A percentile compares a stretch with the other conserved stretches of the same genome.
phyloP scores from a whole-genome alignment of 2,113 vertebrate genomes.

The Pelvicachromis taeniatus region DNA sequence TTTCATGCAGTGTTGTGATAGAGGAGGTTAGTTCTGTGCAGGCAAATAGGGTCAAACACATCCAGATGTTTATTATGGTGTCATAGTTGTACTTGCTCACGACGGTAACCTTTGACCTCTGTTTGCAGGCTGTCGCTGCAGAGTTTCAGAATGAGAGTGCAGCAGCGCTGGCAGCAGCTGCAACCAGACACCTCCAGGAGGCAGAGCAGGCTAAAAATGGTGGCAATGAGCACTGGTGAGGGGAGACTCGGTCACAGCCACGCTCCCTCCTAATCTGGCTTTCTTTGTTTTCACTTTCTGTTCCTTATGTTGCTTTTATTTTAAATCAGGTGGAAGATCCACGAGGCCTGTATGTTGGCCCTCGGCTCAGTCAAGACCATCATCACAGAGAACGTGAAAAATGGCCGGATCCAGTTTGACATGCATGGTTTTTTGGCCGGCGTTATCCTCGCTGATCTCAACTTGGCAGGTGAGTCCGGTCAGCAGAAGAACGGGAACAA shows the following conservation, averaged over 20 bases:
- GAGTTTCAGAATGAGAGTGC: constrained; percentile 99
- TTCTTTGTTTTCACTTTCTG: background rate
- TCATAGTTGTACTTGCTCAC: background rate
- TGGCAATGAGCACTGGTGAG: constrained; percentile 89
- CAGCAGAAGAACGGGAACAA: background rate
- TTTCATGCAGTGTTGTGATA: background rate
- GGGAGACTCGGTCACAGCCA: background rate
- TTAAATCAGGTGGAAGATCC: constrained; percentile 91
- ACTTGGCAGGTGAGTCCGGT: constrained; percentile 78
- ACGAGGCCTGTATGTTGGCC: constrained; percentile 96
- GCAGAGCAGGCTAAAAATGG: constrained; percentile 87
- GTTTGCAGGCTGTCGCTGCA: constrained; percentile 85
- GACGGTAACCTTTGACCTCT: background rate
- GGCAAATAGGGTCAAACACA: background rate
- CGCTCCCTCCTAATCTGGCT: background rate
- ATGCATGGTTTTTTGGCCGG: constrained; percentile 95
- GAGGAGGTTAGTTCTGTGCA: background rate
- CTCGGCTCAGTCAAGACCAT: constrained; percentile 94
- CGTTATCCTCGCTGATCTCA: constrained; percentile 93
- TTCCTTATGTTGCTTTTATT: background rate
- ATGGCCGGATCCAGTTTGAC: constrained; percentile 90
- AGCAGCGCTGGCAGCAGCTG: constrained; percentile 89
- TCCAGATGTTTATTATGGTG: background rate
- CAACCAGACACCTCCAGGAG: constrained; percentile 92
- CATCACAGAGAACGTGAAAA: constrained; percentile 93